Evolutionary conservation across 2,888 invertebrate species (phyloP).

Genomic region (Mythimna albipuncta): DNA sequence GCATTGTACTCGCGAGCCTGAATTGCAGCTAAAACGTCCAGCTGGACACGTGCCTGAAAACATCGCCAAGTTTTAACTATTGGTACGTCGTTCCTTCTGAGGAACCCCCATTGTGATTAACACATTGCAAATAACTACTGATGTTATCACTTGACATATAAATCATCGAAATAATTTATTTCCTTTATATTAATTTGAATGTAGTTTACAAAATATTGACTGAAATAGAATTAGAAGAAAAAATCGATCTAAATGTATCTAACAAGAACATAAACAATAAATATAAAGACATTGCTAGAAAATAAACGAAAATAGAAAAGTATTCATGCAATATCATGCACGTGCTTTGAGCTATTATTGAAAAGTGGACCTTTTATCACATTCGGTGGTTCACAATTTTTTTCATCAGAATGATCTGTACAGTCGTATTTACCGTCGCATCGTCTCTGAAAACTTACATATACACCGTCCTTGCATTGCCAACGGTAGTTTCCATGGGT

Average conservation of each 20-base stretch:
- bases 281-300: constrained; percentile 7
- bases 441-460: constrained; percentile 75
- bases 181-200: neutral
- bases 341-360: constrained; percentile 47
- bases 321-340: constrained; percentile 46
- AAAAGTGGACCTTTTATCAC: constrained; percentile 62
- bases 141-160: constrained; percentile 37
- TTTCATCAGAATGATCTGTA: constrained; percentile 91
- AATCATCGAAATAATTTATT: constrained; percentile 2
- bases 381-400: constrained; percentile 78
- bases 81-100: neutral
- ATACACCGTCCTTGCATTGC: constrained; percentile 77
- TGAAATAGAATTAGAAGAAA: constrained; percentile 26
- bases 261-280: constrained; percentile 35
- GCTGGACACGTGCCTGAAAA: constrained; percentile 76
- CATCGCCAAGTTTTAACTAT: constrained; percentile 17
- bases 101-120: constrained; percentile 39
- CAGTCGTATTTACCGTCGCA: constrained; percentile 90
- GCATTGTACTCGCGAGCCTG: constrained; percentile 71
- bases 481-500: constrained; percentile 53
- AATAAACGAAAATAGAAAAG: neutral
- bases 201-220: neutral
- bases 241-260: neutral
- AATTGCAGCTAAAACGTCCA: constrained; percentile 72
- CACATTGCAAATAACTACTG: constrained; percentile 49